Base-by-base conservation (phyloP, 2,888 invertebrate genomes). In the Torymus tubicola region DNA sequence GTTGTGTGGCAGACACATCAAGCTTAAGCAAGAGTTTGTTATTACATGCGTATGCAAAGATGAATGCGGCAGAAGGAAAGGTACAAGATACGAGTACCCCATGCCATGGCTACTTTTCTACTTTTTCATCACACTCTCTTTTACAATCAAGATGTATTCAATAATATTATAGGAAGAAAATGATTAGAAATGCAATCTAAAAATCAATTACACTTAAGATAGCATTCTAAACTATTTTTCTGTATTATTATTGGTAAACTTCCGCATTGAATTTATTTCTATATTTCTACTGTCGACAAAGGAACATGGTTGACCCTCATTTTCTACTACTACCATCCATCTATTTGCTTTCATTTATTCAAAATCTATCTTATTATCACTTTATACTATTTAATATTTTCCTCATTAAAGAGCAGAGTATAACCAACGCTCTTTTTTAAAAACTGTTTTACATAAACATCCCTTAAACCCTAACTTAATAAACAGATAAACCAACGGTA, bases 51-150 rank as follows among this genome's bases (percentile, higher is more conserved):
- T 57, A 68, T 57, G 60, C 50, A 69, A 67, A 63, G 60, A 42
- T 70, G 57, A 79, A 65, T 76, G 31, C 50, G 5, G 13, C 21
- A 52, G 21, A 16, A 75, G 67, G 14, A 55, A 85, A 84, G 85
- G 83, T 85, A 86, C 85, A 83, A 3, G 42, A 81, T 83, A 84
- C 84, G 53, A 77, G 84, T 85, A 84, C 84, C 84, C 79, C 42
- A 24, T 50, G 70, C 67, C 69, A 80, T 72, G 24, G 71, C 71
- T 75, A 63, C 14, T 50, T 69, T 55, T 68, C 65, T 53, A 18
- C 14, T 57, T 64, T 68, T 65, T 14, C 63, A 52, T 50, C 52
- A 65, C 24, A 71, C 57, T n/a, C 60, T 53, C 52, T 55, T 52
- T 60, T 63, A 64, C 53, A 18, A 21, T 12, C 21, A 24, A 21